Evolutionary conservation across 2,888 invertebrate genomes (phyloP), one percentile per base, ranked within the genome.

Genomic region (Acronicta aceris): DNA sequence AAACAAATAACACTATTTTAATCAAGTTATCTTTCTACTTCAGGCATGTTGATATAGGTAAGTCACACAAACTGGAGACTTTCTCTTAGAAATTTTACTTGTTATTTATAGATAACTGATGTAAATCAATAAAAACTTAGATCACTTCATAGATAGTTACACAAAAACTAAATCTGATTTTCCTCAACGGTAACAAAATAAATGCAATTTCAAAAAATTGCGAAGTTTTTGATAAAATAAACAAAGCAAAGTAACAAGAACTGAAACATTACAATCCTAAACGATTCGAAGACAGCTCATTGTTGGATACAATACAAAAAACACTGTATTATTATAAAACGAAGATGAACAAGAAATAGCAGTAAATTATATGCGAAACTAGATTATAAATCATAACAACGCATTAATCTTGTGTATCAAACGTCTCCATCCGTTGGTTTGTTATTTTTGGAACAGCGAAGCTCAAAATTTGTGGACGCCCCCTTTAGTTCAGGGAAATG

Each of bases 341-440:
- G 43, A 63, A 58, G 57, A 58, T 42, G 36, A 30, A 40, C 64
- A 64, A 67, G 71, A 71, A 72, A 73, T 66, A 45, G 63, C 62
- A 73, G 63, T 77, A 80, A 81, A 78, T 81, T 81, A 82, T 71
- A 80, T 52, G 65, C 57, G 33, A 76, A 78, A 72, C 66, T 71
- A 78, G 66, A 57, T 59, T 50, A 82, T 83, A 77, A 83, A 83
- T 83, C 80, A 81, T 76, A 67, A 43, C 17, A 55, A 50, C 52
- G 40, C 74, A 71, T 81, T 80, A 70, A 83, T 85, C 83, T 79
- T 76, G 38, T 66, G 74, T 70, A 77, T 77, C 74, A 76, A 80
- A 83, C 74, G 76, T 57, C 72, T 76, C 65, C 71, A 73, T 76
- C 68, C 71, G 64, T 60, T 47, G 56, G 59, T 71, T 71, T 71